Percentiles rank a stretch among this genome's conserved stretches.
Conservation (phyloP, 2,888 invertebrate genomes). For the Oscheius sp. region DNA sequence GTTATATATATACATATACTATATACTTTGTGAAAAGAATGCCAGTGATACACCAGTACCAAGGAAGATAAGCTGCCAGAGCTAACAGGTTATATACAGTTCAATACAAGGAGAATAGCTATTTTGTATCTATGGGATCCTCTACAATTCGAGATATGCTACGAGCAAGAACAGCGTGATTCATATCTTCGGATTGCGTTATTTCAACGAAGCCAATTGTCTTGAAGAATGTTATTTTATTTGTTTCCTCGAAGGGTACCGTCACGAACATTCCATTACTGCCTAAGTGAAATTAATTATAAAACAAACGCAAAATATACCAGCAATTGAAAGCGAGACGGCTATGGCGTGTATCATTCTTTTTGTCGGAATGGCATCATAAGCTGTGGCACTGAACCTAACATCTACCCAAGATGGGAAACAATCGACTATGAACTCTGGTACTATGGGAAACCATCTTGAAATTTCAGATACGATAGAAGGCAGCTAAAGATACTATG, state of each 20-base stretch:
- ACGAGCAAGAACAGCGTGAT: conserved; percentile 33
- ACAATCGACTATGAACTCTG: conserved; percentile 44
- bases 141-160: conserved; percentile 2
- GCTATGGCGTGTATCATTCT: conserved; percentile 50
- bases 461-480: conserved; percentile 36
- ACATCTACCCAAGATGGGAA: conserved; percentile 60
- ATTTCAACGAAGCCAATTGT: conserved; percentile 49
- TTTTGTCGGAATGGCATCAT: conserved; percentile 56
- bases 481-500: background rate
- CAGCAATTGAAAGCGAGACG: conserved; percentile 53
- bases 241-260: conserved; percentile 34
- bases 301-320: conserved; percentile 29
- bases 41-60: too few species aligned
- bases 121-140: too few species aligned
- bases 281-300: too few species aligned
- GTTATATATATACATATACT: background rate
- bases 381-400: conserved; percentile 47
- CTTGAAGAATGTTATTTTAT: conserved; percentile 50
- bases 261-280: conserved; percentile 52
- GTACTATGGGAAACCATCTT: conserved; percentile 45
- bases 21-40: too few species aligned
- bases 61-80: too few species aligned
- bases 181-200: conserved; percentile 25
- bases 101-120: too few species aligned
- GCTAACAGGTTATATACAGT: too few species aligned